Evolutionary conservation across 2,888 invertebrate genomes (phyloP), one percentile per base, ranked within the genome.

Genomic region (Phortica okadai): DNA sequence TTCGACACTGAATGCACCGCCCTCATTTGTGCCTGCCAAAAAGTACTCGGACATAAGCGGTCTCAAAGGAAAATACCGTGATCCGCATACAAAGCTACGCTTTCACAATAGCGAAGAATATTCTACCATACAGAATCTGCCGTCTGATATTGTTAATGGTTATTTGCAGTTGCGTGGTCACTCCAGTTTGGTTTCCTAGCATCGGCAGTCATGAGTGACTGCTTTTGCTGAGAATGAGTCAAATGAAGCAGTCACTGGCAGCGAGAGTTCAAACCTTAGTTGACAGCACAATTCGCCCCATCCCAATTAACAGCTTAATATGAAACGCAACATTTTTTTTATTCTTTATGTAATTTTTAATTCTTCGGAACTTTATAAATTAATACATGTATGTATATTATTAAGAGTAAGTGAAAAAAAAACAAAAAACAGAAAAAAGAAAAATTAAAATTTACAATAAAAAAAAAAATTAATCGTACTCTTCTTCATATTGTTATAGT

Each of bases 1-100:
- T 45, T 45, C 45, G 45, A 45, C 21, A 95, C 95, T 98, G 80
- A 97, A 97, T 91, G 97, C 97, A 42, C 97, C 97, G 11, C 97
- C 98, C 58, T 96, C 97, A 56, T 96, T 98, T 89, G 95, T 95
- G 89, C 98, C 98, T 5, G 95, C 96, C 0, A 97, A 97, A 89
- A 98, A 98, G 87, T 98, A 98, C 91, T 98, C 98, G 0, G 98
- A 98, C 89, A 95, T 98, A 80, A 97, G 97, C 75, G 98, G 98
- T 0, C 91, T 98, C 50, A 95, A 95, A 64, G 96, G 97, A 41
- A 95, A 95, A 14, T 98, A 98, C 88, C 95, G 96, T 81, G 98
- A 98, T 92, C 96, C 98, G 4, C 97, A 97, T 89, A 97, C 97
- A 0, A 97, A 97, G 89, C 92, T 98, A 6, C 94, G 95, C 81